phyloP scores from a whole-genome alignment of 1,140 invertebrate species.

The Drosophila saltans region DNA sequence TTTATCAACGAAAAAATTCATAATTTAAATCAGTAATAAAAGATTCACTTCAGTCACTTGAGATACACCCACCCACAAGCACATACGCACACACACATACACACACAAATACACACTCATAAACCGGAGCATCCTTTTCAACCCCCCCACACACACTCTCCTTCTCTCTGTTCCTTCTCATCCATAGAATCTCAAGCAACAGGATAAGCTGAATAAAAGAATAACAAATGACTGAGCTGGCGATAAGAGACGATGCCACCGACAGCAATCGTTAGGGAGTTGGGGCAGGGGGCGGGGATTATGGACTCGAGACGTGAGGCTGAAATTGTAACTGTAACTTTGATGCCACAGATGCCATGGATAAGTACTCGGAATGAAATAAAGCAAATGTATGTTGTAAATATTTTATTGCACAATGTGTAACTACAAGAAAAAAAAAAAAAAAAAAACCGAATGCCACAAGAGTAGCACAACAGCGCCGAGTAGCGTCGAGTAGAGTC shows the following conservation, averaged over 20 bases:
- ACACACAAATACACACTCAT: background rate
- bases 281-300: background rate
- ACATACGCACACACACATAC: background rate
- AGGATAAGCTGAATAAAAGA: slow-evolving; percentile 43
- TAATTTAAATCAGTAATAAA: slow-evolving; percentile 20
- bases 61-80: slow-evolving; percentile 5
- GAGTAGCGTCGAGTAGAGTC: slow-evolving; percentile 2
- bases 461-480: slow-evolving; percentile 4
- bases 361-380: slow-evolving; percentile 53
- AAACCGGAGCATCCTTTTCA: slow-evolving; percentile 5
- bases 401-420: slow-evolving; percentile 79
- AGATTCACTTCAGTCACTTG: slow-evolving; percentile 21
- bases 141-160: background rate
- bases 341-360: slow-evolving; percentile 60
- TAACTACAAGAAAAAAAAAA: slow-evolving; percentile 52
- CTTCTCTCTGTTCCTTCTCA: background rate
- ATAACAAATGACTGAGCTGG: slow-evolving; percentile 19
- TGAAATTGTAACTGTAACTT: slow-evolving; percentile 46
- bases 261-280: background rate
- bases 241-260: slow-evolving; percentile 19
- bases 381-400: slow-evolving; percentile 73
- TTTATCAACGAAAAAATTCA: slow-evolving; percentile 15
- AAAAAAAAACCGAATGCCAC: background rate
- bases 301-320: slow-evolving; percentile 34
- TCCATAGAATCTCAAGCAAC: slow-evolving; percentile 35